Evolutionary conservation across 1,140 invertebrate genomes (phyloP), one percentile per base, ranked within the genome.

Genomic region (Drosophila mauritiana): DNA sequence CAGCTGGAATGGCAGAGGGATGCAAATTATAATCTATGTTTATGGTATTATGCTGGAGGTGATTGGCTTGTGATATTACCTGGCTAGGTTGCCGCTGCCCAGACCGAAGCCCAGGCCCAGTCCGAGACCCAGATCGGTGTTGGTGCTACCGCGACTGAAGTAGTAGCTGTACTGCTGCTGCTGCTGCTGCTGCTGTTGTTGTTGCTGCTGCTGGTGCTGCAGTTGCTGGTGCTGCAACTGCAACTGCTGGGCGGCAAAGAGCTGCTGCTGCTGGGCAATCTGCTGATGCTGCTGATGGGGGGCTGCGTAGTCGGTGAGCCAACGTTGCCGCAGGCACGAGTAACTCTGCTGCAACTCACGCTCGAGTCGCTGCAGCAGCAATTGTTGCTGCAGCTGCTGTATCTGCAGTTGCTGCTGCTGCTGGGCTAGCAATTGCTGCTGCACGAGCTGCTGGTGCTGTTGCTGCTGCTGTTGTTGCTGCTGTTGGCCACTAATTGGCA

Each of bases 401-500:
- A 91, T 78, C 52, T 86, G 82, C 72, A 82, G 64, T 69, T 90
- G 85, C 63, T 90, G 85, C 78, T 90, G 86, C 72, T 90, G 80
- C 67, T 90, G 74, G 64, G 81, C 81, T 40, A 90, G 61, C 78
- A 90, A 78, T 77, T 81, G 86, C 61, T 90, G 85, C 70, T 85
- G 85, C 55, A 90, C 78, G 63, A 85, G 78, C 65, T 91, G 88
- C 61, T 77, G 76, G 25, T 90, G 84, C 17, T 65, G 70, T 58
- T 75, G 79, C 52, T 77, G 80, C 39, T 75, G 85, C 49, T 81
- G 78, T 48, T 78, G 80, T 70, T 91, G 88, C 77, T 88, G 88
- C 78, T 91, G 83, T 81, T 91, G 85, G 90, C 90, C 90, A 91
- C 90, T 91, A 91, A 88, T 91, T 91, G 90, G 90, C 90, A 88